Evolutionary conservation across 2,113 vertebrate species (phyloP).

Genomic region (Heterochromis multidens): DNA sequence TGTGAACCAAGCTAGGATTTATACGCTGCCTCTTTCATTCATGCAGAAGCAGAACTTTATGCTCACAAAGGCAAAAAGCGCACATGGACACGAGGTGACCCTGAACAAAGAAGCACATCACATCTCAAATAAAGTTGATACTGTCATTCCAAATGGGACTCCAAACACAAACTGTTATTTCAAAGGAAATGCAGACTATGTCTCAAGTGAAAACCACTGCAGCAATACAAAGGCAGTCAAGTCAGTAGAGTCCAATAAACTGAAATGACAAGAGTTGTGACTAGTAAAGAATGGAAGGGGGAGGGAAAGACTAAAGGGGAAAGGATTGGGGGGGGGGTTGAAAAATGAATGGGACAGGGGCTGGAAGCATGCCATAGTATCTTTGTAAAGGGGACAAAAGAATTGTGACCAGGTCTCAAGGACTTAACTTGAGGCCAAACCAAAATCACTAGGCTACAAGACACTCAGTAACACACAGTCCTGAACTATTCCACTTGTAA

Average conservation of each 20-base stretch:
- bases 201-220: background rate
- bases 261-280: conserved; percentile 24
- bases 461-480: background rate
- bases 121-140: conserved; percentile 45
- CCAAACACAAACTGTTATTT: background rate
- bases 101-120: conserved; percentile 56
- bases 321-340: conserved; percentile 44
- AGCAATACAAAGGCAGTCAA: background rate
- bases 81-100: conserved; percentile 15
- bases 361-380: conserved; percentile 40
- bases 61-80: conserved; percentile 34
- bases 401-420: conserved; percentile 25
- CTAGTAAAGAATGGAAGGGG: conserved; percentile 45
- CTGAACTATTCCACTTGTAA: background rate
- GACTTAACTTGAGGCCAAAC: conserved; percentile 13
- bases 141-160: background rate
- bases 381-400: conserved; percentile 47
- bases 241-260: conserved; percentile 22
- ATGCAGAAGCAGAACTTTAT: conserved; percentile 31
- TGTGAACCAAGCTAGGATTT: background rate
- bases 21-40: conserved; percentile 2
- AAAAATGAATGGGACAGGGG: conserved; percentile 58
- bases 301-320: conserved; percentile 25
- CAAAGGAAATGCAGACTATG: background rate
- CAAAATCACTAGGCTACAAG: background rate